Percentiles rank a stretch among this genome's conserved stretches.
Conservation (phyloP, 2,888 invertebrate genomes). For the Ptilodon capucinus region DNA sequence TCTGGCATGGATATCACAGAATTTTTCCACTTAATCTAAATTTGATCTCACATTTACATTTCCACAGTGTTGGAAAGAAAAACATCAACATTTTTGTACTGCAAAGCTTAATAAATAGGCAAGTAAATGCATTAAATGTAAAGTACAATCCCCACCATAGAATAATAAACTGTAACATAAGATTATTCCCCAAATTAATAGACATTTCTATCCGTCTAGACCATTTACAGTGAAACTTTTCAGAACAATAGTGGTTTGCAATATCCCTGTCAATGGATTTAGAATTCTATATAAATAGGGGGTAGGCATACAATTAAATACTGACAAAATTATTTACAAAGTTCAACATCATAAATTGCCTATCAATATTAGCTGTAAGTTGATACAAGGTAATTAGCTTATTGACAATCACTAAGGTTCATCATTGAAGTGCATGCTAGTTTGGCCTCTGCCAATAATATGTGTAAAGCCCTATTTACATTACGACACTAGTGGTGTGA, state of each 20-base stretch:
- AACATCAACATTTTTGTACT: slow-evolving; percentile 20
- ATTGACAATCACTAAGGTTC: too few species aligned
- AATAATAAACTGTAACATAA: slow-evolving; percentile 13
- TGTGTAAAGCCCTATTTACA: too few species aligned
- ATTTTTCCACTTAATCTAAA: slow-evolving; percentile 47
- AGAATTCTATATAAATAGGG: too few species aligned
- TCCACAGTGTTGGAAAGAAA: slow-evolving; percentile 42
- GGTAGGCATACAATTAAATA: slow-evolving; percentile 24
- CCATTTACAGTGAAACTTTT: too few species aligned
- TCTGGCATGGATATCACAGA: slow-evolving; percentile 64
- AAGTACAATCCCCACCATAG: slow-evolving; percentile 17
- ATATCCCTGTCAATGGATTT: too few species aligned
- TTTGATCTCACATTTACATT: slow-evolving; percentile 71
- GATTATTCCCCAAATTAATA: too few species aligned
- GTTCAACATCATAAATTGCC: slow-evolving; percentile 1
- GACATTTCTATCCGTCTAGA: too few species aligned
- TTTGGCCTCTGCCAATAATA: too few species aligned
- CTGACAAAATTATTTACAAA: slow-evolving; percentile 21
- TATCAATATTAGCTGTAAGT: not conserved
- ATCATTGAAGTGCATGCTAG: too few species aligned
- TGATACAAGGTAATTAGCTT: too few species aligned
- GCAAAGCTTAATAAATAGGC: slow-evolving; percentile 19
- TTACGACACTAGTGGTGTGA: too few species aligned
- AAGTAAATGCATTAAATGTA: slow-evolving; percentile 43
- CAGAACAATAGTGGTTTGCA: too few species aligned